These are phyloP conservation scores for Trinorchestia longiramus DNA, from an alignment of 1,140 invertebrate species.

Conservation along the genomic window DNA sequence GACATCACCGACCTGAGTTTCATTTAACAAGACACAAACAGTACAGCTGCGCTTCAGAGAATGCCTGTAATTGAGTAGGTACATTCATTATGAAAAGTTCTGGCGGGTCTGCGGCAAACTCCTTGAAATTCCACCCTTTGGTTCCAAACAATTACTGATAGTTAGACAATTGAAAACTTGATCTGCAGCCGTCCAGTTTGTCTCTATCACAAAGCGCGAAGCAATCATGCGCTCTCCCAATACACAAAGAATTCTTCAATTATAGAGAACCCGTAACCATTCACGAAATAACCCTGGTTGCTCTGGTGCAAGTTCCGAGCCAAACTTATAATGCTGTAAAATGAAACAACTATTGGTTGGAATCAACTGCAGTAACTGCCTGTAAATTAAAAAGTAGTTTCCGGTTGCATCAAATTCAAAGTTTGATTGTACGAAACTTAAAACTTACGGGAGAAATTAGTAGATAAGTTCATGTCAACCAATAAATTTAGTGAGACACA, in stretches of 20 bases:
- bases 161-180: slow-evolving; percentile 49
- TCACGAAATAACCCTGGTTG: not conserved
- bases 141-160: slow-evolving; percentile 33
- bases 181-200: not conserved
- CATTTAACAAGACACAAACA: not conserved
- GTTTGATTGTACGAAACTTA: not conserved
- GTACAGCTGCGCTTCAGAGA: not conserved
- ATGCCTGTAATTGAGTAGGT: slow-evolving; percentile 25
- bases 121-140: slow-evolving; percentile 44
- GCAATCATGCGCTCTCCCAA: not conserved
- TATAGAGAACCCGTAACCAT: not conserved
- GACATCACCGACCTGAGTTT: not conserved
- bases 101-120: not conserved
- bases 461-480: not conserved
- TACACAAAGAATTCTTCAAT: slow-evolving; percentile 21
- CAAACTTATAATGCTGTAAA: not conserved
- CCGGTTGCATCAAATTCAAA: not conserved
- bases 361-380: not conserved
- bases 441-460: not conserved
- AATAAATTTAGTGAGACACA: not conserved
- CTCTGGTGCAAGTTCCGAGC: not conserved
- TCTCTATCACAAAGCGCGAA: not conserved
- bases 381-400: not conserved
- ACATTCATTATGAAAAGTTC: slow-evolving; percentile 43
- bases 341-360: not conserved